A percentile compares a stretch with the other conserved stretches of the same genome.
Evolutionary conservation across 2,113 vertebrate genomes (phyloP).

Genomic region (Chunga burmeisteri): DNA sequence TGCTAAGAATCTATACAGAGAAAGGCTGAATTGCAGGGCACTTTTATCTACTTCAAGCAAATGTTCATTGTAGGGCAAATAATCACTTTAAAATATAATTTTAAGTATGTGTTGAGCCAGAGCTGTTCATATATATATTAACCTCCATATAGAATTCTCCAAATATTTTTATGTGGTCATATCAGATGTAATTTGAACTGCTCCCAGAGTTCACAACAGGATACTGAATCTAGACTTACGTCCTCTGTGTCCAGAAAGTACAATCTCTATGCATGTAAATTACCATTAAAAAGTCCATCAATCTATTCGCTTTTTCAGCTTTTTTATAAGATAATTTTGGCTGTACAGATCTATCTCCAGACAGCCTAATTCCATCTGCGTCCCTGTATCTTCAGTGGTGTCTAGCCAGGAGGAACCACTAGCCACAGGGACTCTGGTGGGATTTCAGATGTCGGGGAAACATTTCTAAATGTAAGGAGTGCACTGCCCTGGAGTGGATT

Average conservation of each 20-base stretch:
- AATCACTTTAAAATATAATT: background rate
- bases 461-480: background rate
- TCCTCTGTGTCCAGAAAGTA: constrained; percentile 22
- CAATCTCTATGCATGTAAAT: constrained; percentile 33
- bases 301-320: background rate
- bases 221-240: constrained; percentile 10
- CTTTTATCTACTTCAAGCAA: background rate
- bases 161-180: constrained; percentile 12
- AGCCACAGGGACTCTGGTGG: background rate
- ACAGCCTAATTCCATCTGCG: constrained; percentile 1
- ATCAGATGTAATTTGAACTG: constrained; percentile 19
- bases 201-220: constrained; percentile 20
- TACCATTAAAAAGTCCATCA: constrained; percentile 8
- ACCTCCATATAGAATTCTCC: background rate
- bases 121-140: background rate
- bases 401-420: background rate
- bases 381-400: background rate
- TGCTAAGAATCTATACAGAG: background rate
- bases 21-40: background rate
- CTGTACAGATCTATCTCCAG: background rate
- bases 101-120: background rate
- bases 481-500: background rate
- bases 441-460: background rate
- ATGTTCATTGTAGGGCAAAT: background rate
- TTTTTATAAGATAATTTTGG: constrained; percentile 3